Conservation (phyloP, 2,888 invertebrate species). For the Yponomeuta evonymella region DNA sequence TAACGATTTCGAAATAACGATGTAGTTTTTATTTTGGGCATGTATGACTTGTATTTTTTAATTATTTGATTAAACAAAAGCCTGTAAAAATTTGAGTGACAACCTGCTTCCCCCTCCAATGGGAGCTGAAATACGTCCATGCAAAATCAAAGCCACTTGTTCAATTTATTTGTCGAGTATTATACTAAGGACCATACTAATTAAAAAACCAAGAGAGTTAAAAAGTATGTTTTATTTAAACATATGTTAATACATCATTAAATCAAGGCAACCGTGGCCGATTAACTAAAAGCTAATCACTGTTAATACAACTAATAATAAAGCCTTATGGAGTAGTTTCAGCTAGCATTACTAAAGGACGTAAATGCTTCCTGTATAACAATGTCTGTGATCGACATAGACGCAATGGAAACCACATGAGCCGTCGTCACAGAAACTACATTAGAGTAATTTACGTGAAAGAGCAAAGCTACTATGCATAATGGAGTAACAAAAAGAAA, state of each 20-base stretch:
- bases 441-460: neutral
- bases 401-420: neutral
- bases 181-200: no score
- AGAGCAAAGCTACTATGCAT: neutral
- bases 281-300: conserved; percentile 52
- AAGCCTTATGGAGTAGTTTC: conserved; percentile 31
- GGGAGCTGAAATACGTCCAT: no score
- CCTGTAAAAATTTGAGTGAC: no score
- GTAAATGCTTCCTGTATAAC: conserved; percentile 18
- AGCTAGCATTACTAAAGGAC: conserved; percentile 46
- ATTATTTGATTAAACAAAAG: no score
- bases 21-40: no score
- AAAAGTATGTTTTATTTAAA: conserved; percentile 35
- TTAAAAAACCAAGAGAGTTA: neutral
- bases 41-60: no score
- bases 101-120: no score
- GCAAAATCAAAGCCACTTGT: no score
- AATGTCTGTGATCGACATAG: conserved; percentile 8
- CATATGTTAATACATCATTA: conserved; percentile 54
- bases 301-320: conserved; percentile 34
- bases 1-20: no score
- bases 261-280: conserved; percentile 48
- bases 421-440: neutral
- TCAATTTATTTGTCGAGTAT: no score
- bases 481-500: neutral